phyloP scores from a whole-genome alignment of 2,113 vertebrate species.

The Gorsachius goisagi region DNA sequence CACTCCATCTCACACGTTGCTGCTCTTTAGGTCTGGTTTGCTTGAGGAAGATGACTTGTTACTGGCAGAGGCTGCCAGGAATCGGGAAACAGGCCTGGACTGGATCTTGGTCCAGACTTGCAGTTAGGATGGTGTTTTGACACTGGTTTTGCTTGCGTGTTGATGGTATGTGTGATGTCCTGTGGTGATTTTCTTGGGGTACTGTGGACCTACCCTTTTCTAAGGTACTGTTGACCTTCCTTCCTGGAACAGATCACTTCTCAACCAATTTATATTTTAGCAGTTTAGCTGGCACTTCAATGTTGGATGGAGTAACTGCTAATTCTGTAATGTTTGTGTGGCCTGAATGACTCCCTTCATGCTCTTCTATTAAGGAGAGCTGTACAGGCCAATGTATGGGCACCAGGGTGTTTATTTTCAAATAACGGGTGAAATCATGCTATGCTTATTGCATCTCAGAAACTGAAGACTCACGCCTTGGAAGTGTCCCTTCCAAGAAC shows the following conservation, averaged over 20 bases:
- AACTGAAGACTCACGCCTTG: not conserved
- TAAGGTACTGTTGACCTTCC: not conserved
- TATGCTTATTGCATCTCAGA: not conserved
- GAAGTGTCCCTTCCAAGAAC: not conserved
- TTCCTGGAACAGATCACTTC: not conserved
- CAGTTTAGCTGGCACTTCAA: not conserved
- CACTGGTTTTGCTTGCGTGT: not conserved
- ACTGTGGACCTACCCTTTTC: not conserved
- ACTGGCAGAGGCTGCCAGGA: not conserved
- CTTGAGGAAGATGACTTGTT: not conserved
- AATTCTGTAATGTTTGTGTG: not conserved
- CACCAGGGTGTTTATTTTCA: not conserved
- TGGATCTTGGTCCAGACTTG: not conserved
- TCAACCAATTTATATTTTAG: too few relatives aligned
- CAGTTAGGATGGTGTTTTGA: not conserved
- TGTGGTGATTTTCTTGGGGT: not conserved
- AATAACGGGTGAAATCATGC: not conserved
- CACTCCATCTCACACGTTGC: not conserved
- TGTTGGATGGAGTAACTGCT: not conserved
- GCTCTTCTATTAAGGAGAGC: not conserved
- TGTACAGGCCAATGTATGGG: not conserved
- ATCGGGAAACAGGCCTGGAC: not conserved
- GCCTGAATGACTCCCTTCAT: not conserved
- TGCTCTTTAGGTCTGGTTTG: not conserved
- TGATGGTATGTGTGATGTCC: not conserved